Percentiles rank a stretch among this genome's conserved stretches.
phyloP scores from a whole-genome alignment of 1,140 invertebrate species.

The Gryon sp. region DNA sequence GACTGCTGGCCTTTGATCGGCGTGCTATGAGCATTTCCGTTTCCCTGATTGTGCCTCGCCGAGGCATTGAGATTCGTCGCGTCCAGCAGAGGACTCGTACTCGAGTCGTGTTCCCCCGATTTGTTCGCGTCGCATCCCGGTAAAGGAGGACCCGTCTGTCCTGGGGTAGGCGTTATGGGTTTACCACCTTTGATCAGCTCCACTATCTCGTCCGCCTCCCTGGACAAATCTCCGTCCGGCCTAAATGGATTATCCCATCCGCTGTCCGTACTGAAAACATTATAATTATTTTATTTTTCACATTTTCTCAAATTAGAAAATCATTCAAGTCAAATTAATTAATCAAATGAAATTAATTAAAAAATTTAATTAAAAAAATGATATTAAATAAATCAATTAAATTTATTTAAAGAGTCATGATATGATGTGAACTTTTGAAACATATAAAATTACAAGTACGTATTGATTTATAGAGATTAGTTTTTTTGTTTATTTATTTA shows the following conservation, averaged over 20 bases:
- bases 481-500: too few species aligned
- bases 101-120: conserved; percentile 70
- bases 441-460: too few species aligned
- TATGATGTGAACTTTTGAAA: too few species aligned
- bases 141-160: conserved; percentile 75
- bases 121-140: conserved; percentile 70
- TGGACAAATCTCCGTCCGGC: conserved; percentile 95
- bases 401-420: too few species aligned
- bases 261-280: conserved; percentile 88
- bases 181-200: conserved; percentile 94
- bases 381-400: too few species aligned
- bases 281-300: not conserved
- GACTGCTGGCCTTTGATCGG: conserved; percentile 74
- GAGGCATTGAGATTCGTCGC: conserved; percentile 69
- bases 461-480: too few species aligned
- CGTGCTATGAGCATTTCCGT: conserved; percentile 76
- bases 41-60: conserved; percentile 71
- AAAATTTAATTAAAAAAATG: too few species aligned
- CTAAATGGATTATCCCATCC: conserved; percentile 98
- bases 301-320: not conserved
- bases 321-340: not conserved
- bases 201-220: conserved; percentile 97
- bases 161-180: conserved; percentile 87
- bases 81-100: conserved; percentile 74
- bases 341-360: too few species aligned